Evolutionary conservation across 2,113 vertebrate genomes (phyloP), one percentile per base, ranked within the genome.

Genomic region (Irena cyanogastra): DNA sequence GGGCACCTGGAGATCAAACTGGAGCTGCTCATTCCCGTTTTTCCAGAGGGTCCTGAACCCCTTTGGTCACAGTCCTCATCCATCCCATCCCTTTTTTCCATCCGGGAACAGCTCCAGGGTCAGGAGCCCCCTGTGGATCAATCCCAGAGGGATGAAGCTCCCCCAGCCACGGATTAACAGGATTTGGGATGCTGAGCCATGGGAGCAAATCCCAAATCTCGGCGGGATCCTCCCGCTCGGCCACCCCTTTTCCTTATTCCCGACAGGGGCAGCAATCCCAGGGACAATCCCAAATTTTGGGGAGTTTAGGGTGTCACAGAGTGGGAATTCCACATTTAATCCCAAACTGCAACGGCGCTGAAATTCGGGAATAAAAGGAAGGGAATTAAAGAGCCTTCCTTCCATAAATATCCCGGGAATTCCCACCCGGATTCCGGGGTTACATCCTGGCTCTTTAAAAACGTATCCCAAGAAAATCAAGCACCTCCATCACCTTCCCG

Each of bases 361-460:
- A 78, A 95, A 77, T 71, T 30, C 39, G 24, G 50, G 60, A 49
- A 37, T 42, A 16, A 86, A 65, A 65, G 56, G 79, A 52, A 61
- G 15, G 33, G 31, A 50, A 60, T 12, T 1, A 16, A 37, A 27
- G 22, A 44, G 45, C n/a, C 53, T 57, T n/a, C 18, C 8, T 1
- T 2, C 57, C 89, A 93, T 96, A 94, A 97, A 97, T 96, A 94
- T 85, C 82, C 76, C 0, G 1, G 12, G 85, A 86, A 91, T 95
- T 95, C 77, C 83, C 95, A 0, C 31, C 70, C 23, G 82, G 89
- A 39, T 83, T 63, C 8, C 12, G 3, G 87, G 93, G 92, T 88
- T 75, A 93, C 63, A 47, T 92, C 93, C 82, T 2, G 11, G 82
- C 74, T 96, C 94, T 95, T 97, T 96, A 97, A 96, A 97, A 96